Conservation (phyloP, 2,113 vertebrate species). For the Cyprinodon variegatus region DNA sequence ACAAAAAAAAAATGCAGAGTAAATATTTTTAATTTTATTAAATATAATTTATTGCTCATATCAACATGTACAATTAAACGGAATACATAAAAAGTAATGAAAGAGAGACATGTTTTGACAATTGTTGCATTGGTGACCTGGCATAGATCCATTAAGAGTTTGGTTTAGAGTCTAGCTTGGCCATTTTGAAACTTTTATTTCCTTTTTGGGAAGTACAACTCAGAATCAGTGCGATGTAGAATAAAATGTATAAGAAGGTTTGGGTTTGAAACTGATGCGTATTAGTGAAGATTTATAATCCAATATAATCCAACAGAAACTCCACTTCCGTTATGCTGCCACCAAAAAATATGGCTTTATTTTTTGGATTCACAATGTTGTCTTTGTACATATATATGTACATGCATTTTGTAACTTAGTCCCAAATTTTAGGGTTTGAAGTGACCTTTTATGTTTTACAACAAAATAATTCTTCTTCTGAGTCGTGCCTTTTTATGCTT, state of each 20-base stretch:
- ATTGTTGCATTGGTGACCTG: background rate
- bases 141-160: background rate
- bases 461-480: background rate
- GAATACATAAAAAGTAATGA: background rate
- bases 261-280: background rate
- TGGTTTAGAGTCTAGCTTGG: background rate
- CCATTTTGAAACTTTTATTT: background rate
- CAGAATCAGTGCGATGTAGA: background rate
- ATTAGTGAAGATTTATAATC: background rate
- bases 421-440: too few species aligned
- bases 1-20: background rate
- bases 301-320: background rate
- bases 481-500: background rate
- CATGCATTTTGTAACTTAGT: too few species aligned
- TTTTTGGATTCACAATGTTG: too few species aligned
- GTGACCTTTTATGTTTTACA: background rate
- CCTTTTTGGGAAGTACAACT: background rate
- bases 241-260: background rate
- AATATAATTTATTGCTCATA: too few species aligned
- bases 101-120: background rate
- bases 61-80: background rate
- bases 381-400: too few species aligned
- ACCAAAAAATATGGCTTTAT: too few species aligned
- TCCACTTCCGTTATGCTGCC: background rate
- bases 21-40: background rate